A percentile compares a stretch with the other conserved stretches of the same genome.
phyloP scores from a whole-genome alignment of 1,140 invertebrate genomes.

The Phenacoccus solenopsis region DNA sequence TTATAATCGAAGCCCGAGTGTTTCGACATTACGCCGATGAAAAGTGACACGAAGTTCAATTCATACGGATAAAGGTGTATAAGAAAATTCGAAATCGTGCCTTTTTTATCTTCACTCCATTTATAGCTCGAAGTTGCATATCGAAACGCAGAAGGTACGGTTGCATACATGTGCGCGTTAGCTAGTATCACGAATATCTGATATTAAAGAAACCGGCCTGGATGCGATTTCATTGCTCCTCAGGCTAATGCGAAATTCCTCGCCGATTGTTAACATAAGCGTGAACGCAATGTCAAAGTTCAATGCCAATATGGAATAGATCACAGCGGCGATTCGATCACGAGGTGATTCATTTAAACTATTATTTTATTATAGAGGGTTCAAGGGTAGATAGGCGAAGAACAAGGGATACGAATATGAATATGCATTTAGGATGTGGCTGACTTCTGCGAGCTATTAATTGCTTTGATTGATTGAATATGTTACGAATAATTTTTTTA shows the following conservation, averaged over 20 bases:
- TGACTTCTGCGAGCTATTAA: no score
- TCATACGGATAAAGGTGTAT: not conserved
- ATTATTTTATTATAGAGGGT: not conserved
- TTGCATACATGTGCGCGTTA: not conserved
- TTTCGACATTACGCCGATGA: not conserved
- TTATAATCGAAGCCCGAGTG: no score
- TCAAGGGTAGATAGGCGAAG: not conserved
- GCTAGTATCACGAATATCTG: not conserved
- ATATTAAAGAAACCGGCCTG: not conserved
- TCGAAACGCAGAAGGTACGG: not conserved
- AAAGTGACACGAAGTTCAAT: not conserved
- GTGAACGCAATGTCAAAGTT: not conserved
- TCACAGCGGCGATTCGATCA: not conserved
- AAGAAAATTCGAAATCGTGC: not conserved
- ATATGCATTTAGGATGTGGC: no score
- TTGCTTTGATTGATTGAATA: no score
- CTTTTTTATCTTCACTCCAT: not conserved
- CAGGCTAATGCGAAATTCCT: not conserved
- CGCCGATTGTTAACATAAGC: slow-evolving; percentile 1
- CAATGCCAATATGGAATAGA: not conserved
- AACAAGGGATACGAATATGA: no score
- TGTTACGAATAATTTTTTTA: no score
- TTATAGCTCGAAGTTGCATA: not conserved
- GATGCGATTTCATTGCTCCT: not conserved
- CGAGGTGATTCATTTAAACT: not conserved